A percentile compares a stretch with the other conserved stretches of the same genome.
phyloP scores from a whole-genome alignment of 2,113 vertebrate genomes.

The Pavo muticus region DNA sequence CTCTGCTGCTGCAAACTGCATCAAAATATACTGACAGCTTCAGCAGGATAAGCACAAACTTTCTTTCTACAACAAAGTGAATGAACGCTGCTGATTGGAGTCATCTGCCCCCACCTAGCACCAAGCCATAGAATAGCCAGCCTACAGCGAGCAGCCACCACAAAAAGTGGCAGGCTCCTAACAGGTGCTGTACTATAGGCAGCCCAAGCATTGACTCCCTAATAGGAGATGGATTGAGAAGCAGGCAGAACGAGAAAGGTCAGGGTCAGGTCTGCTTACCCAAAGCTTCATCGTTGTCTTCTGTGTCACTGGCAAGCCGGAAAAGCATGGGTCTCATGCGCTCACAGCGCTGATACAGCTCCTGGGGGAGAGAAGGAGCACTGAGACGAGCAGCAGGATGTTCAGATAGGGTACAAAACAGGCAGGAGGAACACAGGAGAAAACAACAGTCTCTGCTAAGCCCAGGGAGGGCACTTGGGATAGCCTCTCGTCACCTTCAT shows the following conservation, averaged over 20 bases:
- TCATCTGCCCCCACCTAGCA: accelerated
- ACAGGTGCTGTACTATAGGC: accelerated
- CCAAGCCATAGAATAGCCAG: background rate
- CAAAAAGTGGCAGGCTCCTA: accelerated
- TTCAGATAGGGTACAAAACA: background rate
- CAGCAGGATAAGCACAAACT: background rate
- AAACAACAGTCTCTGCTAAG: background rate
- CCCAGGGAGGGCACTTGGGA: background rate
- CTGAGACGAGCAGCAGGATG: background rate
- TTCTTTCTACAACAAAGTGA: background rate
- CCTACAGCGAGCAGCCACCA: background rate
- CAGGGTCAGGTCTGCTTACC: slow-evolving; percentile 74
- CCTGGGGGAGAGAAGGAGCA: slow-evolving; percentile 73
- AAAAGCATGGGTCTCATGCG: slow-evolving; percentile 97
- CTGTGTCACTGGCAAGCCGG: slow-evolving; percentile 94
- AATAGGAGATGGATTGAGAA: background rate
- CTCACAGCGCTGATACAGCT: slow-evolving; percentile 96
- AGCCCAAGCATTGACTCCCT: background rate
- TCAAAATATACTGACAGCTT: background rate
- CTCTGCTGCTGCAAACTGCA: background rate
- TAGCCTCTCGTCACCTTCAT: slow-evolving; percentile 86
- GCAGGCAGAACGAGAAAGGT: background rate
- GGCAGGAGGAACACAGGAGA: background rate
- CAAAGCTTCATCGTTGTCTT: slow-evolving; percentile 96
- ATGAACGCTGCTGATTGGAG: background rate